Percentiles rank a stretch among this genome's conserved stretches.
These are phyloP conservation scores for Zaprionus obscuricornis DNA, from an alignment of 2,888 invertebrate genomes.

Conservation along the genomic window DNA sequence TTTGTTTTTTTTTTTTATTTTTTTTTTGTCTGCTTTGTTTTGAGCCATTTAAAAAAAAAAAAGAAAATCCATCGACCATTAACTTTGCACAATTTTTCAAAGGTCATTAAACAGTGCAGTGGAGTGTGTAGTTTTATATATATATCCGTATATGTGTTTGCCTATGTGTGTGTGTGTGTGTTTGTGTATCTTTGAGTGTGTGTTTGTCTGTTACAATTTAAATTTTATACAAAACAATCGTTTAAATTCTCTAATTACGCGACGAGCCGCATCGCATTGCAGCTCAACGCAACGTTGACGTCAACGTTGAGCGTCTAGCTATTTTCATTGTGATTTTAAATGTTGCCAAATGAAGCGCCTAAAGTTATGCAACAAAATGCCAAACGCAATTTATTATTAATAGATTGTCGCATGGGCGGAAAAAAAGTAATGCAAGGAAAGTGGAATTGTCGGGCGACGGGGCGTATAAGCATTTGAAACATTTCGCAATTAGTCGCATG, in stretches of 20 bases:
- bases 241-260: constrained; percentile 48
- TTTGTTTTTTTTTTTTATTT: background rate
- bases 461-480: constrained; percentile 39
- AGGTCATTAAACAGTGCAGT: constrained; percentile 39
- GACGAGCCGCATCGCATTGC: constrained; percentile 3
- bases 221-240: constrained; percentile 49
- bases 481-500: constrained; percentile 61
- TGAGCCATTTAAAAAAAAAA: constrained; percentile 1
- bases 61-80: constrained; percentile 20
- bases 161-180: too few species aligned
- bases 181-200: too few species aligned
- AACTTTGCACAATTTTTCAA: constrained; percentile 22
- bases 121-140: too few species aligned
- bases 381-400: constrained; percentile 65
- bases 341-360: constrained; percentile 48
- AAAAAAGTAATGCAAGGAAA: too few species aligned
- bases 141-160: too few species aligned
- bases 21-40: too few species aligned
- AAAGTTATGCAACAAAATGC: constrained; percentile 43
- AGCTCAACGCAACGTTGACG: too few species aligned
- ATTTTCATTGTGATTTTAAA: too few species aligned
- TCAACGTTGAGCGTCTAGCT: too few species aligned
- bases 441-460: too few species aligned
- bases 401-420: constrained; percentile 39
- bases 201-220: constrained; percentile 37